phyloP scores from a whole-genome alignment of 2,888 invertebrate species.

The Helobdella robusta region DNA sequence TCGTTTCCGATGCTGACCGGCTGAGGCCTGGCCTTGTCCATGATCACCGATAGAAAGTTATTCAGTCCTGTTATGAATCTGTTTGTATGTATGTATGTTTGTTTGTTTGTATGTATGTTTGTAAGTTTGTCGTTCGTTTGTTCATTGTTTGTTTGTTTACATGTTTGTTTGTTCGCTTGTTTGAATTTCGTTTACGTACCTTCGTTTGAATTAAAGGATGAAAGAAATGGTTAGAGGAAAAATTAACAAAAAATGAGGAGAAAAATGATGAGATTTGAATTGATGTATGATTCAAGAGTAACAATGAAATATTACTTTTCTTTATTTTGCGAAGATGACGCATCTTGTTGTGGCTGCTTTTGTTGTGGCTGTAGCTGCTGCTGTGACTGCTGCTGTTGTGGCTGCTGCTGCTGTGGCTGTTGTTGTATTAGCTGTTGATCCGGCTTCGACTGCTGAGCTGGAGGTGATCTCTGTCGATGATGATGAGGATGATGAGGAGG shows the following conservation, averaged over 20 bases:
- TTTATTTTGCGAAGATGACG: not conserved
- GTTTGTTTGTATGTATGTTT: not conserved
- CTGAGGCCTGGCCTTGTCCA: slow-evolving; percentile 18
- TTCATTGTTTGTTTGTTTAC: no score
- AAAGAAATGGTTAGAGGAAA: no score
- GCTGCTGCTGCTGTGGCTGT: not conserved
- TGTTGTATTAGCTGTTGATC: not conserved
- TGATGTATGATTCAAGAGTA: not conserved
- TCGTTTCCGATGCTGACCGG: slow-evolving; percentile 17
- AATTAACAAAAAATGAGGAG: no score
- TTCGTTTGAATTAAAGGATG: no score
- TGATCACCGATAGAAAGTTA: slow-evolving; percentile 24
- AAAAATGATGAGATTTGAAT: no score
- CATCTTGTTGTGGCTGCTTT: not conserved
- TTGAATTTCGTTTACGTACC: no score
- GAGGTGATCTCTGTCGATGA: not conserved
- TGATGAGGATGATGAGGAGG: not conserved
- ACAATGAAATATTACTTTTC: not conserved
- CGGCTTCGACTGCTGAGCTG: not conserved
- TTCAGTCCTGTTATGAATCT: slow-evolving; percentile 22
- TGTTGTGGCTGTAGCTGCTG: not conserved
- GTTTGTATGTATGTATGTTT: not conserved
- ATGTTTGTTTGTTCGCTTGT: no score
- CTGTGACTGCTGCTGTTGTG: not conserved
- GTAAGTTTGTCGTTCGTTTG: no score